phyloP scores from a whole-genome alignment of 2,797 vertebrate genomes.

The Phaenicophaeus curvirostris region DNA sequence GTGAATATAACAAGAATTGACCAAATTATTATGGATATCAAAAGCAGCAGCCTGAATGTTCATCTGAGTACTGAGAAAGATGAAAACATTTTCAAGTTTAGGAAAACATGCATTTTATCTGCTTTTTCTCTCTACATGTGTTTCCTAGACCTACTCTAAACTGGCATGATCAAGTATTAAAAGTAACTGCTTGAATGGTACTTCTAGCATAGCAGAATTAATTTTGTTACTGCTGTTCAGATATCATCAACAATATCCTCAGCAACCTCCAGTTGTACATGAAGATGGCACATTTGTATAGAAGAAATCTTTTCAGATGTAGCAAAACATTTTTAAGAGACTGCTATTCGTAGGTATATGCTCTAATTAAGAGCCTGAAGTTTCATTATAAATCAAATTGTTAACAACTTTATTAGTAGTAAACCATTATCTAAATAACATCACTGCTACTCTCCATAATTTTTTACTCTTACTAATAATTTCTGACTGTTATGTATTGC shows the following conservation, averaged over 20 bases:
- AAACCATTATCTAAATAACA: background rate
- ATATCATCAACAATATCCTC: background rate
- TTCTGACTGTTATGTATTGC: background rate
- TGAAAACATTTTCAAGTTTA: background rate
- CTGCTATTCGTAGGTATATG: background rate
- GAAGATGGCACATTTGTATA: background rate
- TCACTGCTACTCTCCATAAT: accelerated
- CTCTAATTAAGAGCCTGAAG: background rate
- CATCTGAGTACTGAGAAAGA: background rate
- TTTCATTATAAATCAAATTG: background rate
- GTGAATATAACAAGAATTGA: background rate
- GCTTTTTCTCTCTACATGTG: background rate
- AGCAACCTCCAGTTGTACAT: background rate
- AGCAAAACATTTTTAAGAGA: background rate
- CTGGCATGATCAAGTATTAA: background rate
- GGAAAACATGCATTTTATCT: background rate
- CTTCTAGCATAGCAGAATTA: background rate
- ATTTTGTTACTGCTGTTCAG: background rate
- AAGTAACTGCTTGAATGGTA: background rate
- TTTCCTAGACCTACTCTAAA: background rate
- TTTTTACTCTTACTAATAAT: background rate
- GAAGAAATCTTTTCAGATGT: background rate
- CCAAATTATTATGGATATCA: background rate
- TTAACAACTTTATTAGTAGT: background rate
- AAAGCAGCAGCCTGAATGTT: background rate